These are phyloP conservation scores for Pseudolycoriella hygida DNA, from an alignment of 2,888 invertebrate genomes.

Conservation along the genomic window DNA sequence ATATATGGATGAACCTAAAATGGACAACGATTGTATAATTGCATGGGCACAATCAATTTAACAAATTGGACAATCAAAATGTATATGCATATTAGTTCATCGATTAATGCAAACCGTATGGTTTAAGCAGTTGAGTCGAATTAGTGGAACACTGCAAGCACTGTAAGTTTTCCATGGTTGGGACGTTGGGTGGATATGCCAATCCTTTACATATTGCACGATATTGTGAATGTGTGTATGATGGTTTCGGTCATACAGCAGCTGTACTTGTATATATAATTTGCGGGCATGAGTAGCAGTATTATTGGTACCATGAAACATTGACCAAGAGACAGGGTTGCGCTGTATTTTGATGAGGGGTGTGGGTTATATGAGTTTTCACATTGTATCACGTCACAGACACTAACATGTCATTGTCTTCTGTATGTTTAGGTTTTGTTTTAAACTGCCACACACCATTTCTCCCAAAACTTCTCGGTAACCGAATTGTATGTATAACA, in stretches of 20 bases:
- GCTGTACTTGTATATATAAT: too few relatives aligned
- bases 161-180: not conserved
- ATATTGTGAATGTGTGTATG: too few relatives aligned
- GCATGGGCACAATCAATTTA: constrained; percentile 1
- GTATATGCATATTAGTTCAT: constrained; percentile 1
- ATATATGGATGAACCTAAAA: too few relatives aligned
- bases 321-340: not conserved
- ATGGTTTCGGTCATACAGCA: too few relatives aligned
- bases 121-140: not conserved
- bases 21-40: not conserved
- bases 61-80: constrained; percentile 1
- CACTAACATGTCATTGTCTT: constrained; percentile 1
- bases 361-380: too few relatives aligned
- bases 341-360: too few relatives aligned
- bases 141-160: constrained; percentile 1
- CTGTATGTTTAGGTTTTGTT: constrained; percentile 1
- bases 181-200: not conserved
- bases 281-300: too few relatives aligned
- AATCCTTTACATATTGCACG: too few relatives aligned
- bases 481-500: not conserved
- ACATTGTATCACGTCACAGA: not conserved
- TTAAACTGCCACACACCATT: not conserved
- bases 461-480: too few relatives aligned
- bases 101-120: constrained; percentile 1
- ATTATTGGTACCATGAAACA: not conserved